Conservation (phyloP, 2,113 vertebrate genomes). For the Lepus europaeus region DNA sequence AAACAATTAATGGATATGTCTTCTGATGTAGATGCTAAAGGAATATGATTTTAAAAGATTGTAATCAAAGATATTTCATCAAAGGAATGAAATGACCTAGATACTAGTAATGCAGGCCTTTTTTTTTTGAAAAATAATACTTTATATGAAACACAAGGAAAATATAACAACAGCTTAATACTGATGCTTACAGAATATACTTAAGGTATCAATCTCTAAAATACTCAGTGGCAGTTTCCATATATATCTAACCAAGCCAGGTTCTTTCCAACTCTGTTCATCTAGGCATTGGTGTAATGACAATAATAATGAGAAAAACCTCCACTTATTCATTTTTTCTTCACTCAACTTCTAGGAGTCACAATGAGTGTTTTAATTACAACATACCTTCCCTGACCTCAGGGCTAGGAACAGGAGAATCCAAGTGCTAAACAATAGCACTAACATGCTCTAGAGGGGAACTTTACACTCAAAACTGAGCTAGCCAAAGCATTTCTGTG, state of each 20-base stretch:
- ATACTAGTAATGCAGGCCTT: background rate
- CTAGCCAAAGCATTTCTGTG: background rate
- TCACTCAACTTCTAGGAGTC: rapidly evolving
- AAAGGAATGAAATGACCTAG: background rate
- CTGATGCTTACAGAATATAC: background rate
- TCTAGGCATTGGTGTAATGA: background rate
- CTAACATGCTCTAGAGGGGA: background rate
- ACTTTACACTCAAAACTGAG: background rate
- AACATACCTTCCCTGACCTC: rapidly evolving
- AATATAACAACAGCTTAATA: background rate
- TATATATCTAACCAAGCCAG: background rate
- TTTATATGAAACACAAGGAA: background rate
- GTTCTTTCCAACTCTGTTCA: background rate
- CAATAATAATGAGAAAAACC: background rate
- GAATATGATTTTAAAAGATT: background rate
- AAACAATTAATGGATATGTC: background rate
- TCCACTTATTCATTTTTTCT: background rate
- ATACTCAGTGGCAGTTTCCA: background rate
- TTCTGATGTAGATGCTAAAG: background rate
- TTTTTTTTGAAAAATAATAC: background rate
- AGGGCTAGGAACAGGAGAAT: background rate
- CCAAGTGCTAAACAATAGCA: background rate
- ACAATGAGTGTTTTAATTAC: rapidly evolving
- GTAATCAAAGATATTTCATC: constrained; percentile 11
- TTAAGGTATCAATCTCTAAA: background rate